Conservation (phyloP, 2,797 vertebrate species). For the Bovichtus diacanthus region DNA sequence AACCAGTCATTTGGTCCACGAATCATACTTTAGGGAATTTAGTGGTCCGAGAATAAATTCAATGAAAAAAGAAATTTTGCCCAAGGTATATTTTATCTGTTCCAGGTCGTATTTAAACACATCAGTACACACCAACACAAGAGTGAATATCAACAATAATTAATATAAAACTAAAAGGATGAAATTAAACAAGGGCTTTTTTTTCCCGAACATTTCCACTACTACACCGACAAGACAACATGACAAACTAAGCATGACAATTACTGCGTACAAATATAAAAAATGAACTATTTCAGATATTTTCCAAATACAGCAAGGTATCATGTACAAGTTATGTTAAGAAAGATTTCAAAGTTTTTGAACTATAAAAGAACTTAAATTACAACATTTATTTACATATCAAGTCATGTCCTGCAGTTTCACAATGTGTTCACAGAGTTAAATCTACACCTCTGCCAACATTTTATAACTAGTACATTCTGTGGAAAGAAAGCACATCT, state of each 20-base stretch:
- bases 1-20: constrained; percentile 3
- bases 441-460: constrained; percentile 70
- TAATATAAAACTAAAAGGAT: constrained; percentile 72
- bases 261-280: constrained; percentile 87
- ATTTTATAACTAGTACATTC: constrained; percentile 75
- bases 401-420: constrained; percentile 63
- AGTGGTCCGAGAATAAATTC: constrained; percentile 47
- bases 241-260: constrained; percentile 81
- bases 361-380: constrained; percentile 86
- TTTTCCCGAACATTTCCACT: constrained; percentile 74
- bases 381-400: constrained; percentile 86
- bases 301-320: constrained; percentile 82
- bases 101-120: constrained; percentile 71
- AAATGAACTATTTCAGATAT: constrained; percentile 77
- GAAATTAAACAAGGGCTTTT: constrained; percentile 74
- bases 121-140: constrained; percentile 71
- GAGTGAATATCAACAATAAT: constrained; percentile 70
- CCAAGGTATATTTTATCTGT: constrained; percentile 73
- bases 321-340: constrained; percentile 86
- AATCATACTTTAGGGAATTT: constrained; percentile 13
- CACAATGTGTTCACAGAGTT: constrained; percentile 67
- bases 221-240: constrained; percentile 82
- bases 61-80: constrained; percentile 61
- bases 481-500: constrained; percentile 70
- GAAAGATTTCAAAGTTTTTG: constrained; percentile 81